Evolutionary conservation across 2,888 invertebrate species (phyloP).

Genomic region (Epinotia bilunana): DNA sequence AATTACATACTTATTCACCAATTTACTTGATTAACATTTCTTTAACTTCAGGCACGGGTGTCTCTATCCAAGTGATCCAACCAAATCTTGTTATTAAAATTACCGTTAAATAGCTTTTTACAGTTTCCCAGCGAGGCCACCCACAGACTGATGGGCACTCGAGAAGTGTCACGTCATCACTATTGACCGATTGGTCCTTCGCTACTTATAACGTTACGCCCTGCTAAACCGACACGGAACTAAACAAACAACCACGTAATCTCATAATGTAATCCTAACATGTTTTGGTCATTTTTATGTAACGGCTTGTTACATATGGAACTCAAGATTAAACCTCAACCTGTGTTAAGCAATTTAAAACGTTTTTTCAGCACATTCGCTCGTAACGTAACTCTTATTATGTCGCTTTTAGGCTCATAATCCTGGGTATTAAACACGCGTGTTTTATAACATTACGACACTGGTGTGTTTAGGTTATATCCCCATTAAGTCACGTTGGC

Average conservation of each 20-base stretch:
- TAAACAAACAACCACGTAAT: constrained; percentile 31
- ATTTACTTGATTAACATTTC: background rate
- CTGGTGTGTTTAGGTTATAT: too few species aligned
- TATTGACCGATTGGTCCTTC: constrained; percentile 69
- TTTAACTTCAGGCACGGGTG: background rate
- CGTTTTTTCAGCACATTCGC: too few species aligned
- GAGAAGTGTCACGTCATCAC: constrained; percentile 71
- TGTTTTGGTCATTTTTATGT: background rate
- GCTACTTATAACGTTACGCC: constrained; percentile 72
- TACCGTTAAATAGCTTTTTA: constrained; percentile 35
- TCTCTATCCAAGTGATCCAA: background rate
- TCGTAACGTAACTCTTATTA: too few species aligned
- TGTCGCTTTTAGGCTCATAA: too few species aligned
- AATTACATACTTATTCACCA: too few species aligned
- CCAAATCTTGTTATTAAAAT: constrained; percentile 13
- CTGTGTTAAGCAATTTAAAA: too few species aligned
- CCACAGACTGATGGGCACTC: constrained; percentile 64
- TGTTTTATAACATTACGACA: too few species aligned
- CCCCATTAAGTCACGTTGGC: too few species aligned
- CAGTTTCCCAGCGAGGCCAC: constrained; percentile 61
- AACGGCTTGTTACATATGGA: background rate
- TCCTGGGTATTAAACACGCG: too few species aligned
- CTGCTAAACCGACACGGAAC: constrained; percentile 61
- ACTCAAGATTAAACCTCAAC: background rate
- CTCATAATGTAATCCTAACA: background rate